Percentiles rank a stretch among this genome's conserved stretches.
phyloP scores from a whole-genome alignment of 1,140 invertebrate genomes.

The Drosophila gunungcola region DNA sequence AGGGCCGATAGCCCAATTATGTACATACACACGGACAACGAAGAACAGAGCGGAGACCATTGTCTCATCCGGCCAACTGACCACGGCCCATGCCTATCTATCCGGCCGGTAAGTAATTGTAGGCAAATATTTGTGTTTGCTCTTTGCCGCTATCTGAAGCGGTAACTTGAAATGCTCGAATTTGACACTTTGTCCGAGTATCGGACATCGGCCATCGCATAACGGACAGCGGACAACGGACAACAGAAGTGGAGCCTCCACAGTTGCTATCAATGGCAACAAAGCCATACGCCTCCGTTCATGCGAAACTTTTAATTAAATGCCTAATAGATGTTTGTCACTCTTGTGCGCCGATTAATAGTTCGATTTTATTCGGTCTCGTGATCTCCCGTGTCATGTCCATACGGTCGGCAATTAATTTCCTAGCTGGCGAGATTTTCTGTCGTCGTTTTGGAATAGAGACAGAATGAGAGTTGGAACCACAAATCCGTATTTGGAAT shows the following conservation, averaged over 20 bases:
- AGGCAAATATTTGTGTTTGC: constrained; percentile 80
- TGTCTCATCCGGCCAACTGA: constrained; percentile 50
- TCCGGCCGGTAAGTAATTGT: constrained; percentile 71
- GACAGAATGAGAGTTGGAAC: constrained; percentile 2
- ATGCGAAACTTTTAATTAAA: constrained; percentile 83
- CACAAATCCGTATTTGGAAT: constrained; percentile 23
- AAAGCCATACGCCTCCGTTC: constrained; percentile 16
- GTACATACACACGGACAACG: constrained; percentile 55
- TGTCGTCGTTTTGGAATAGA: neutral
- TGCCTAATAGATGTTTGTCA: constrained; percentile 80
- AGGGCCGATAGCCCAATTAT: constrained; percentile 64
- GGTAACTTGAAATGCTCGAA: constrained; percentile 77
- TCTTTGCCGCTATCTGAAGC: constrained; percentile 69
- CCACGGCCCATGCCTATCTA: constrained; percentile 47
- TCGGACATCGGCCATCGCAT: constrained; percentile 38
- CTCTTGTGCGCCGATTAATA: constrained; percentile 66
- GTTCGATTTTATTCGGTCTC: constrained; percentile 58
- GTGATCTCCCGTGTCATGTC: constrained; percentile 74
- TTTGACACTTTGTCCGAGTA: constrained; percentile 74
- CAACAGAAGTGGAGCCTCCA: constrained; percentile 28
- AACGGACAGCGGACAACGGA: constrained; percentile 10
- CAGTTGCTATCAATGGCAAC: constrained; percentile 61
- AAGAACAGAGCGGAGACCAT: constrained; percentile 17
- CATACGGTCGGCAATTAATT: constrained; percentile 70
- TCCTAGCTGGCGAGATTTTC: constrained; percentile 25